These are phyloP conservation scores for Linurgus olivaceus DNA, from an alignment of 2,797 vertebrate genomes.

Conservation along the genomic window DNA sequence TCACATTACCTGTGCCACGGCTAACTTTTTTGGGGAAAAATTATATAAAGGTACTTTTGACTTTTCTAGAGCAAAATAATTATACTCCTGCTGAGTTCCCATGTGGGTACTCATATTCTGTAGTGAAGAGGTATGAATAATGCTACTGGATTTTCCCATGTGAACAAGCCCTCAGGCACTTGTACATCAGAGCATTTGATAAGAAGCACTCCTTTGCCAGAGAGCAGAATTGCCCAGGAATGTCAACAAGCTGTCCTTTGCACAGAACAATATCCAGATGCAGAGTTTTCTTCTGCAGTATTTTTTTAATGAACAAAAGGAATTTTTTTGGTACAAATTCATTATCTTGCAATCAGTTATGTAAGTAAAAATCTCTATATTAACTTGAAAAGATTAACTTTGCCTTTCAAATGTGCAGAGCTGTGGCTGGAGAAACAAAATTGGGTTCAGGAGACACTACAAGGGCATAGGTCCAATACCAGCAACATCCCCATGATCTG, in stretches of 20 bases:
- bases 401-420: background rate
- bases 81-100: background rate
- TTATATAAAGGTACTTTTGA: background rate
- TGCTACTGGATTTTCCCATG: conserved; percentile 15
- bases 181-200: conserved; percentile 18
- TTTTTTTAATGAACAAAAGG: background rate
- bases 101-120: background rate
- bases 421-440: background rate
- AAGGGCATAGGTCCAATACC: rapidly evolving
- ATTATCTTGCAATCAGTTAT: background rate
- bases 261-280: background rate
- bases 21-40: background rate
- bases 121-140: conserved; percentile 23
- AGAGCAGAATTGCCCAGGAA: background rate
- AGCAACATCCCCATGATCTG: background rate
- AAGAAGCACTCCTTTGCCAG: conserved; percentile 28
- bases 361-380: background rate
- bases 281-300: background rate
- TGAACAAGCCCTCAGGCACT: conserved; percentile 31
- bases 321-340: background rate
- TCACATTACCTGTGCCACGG: background rate
- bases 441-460: background rate
- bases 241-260: conserved; percentile 9
- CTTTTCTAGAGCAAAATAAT: conserved; percentile 18
- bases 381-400: background rate